Base-by-base conservation (phyloP, 1,140 invertebrate species). In the Euura saliciscinereae region DNA sequence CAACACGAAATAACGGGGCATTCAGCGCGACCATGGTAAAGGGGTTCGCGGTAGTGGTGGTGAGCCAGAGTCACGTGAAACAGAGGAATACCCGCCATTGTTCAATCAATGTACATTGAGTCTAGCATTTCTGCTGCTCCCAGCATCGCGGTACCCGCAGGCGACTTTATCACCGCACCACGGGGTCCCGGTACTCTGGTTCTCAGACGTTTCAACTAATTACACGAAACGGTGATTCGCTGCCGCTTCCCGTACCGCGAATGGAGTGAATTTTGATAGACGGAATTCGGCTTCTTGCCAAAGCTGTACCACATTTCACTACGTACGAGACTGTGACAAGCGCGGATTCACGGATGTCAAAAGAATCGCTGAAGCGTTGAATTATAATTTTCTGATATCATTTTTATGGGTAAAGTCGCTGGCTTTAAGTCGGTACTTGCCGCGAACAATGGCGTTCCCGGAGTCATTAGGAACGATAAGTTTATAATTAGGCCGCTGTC, bases 41-140 rank as follows among this genome's bases (percentile, higher is more conserved):
- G 7, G 46, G 46, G 46, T 28, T 28, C 28, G 28, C 28, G 28
- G n/a, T n/a, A 2, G 46, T 51, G n/a, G 7, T n/a, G n/a, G 46
- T n/a, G 46, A 51, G 46, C 11, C 46, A n/a, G 46, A 51, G 46
- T 51, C 46, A 51, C 46, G 46, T n/a, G 46, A 51, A 51, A 51
- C 46, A 51, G 7, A 51, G 46, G 46, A 51, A 51, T 51, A 51
- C 46, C 46, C 46, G 46, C 7, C 46, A 51, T 51, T 51, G 46
- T 51, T 51, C 46, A 51, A 51, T 51, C 46, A 51, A 51, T 51
- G 46, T 51, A 51, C 46, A 51, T 51, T 51, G 46, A 51, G 46
- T 51, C 46, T n/a, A 7, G 46, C 7, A 51, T 7, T 51, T 51
- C 46, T 51, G 46, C 46, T 51, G 46, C 46, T 51, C 46, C 46